Percentiles rank a stretch among this genome's conserved stretches.
Conservation (phyloP, 2,888 invertebrate species). For the Melinaea marsaeus region DNA sequence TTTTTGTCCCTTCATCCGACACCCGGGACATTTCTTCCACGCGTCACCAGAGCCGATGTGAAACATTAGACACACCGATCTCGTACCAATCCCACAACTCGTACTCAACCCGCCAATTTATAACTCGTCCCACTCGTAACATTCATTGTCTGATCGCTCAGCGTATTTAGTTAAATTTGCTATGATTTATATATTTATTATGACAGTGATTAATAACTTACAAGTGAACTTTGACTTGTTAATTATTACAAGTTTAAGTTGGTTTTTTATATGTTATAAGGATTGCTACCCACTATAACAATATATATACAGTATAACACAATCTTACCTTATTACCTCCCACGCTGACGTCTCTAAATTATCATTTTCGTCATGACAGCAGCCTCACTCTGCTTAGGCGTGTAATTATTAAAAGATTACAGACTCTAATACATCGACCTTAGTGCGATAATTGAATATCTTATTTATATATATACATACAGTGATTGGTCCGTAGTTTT, state of each 20-base stretch:
- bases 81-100: conserved; percentile 42
- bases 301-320: not conserved
- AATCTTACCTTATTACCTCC: conserved; percentile 58
- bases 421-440: conserved; percentile 21
- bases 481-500: conserved; percentile 44
- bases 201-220: conserved; percentile 31
- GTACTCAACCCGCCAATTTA: conserved; percentile 49
- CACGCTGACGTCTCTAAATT: conserved; percentile 64
- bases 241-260: not conserved
- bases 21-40: conserved; percentile 60
- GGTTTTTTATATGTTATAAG: not conserved
- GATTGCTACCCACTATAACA: not conserved
- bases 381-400: conserved; percentile 53
- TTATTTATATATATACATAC: conserved; percentile 33
- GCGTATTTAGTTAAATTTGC: conserved; percentile 64
- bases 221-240: conserved; percentile 49
- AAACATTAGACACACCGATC: conserved; percentile 54
- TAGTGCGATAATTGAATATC: conserved; percentile 16
- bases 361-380: conserved; percentile 65
- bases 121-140: conserved; percentile 55
- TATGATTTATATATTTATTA: conserved; percentile 58
- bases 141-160: conserved; percentile 62
- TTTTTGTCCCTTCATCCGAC: conserved; percentile 56
- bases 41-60: conserved; percentile 54
- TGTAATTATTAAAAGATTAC: conserved; percentile 46